Percentiles rank a stretch among this genome's conserved stretches.
These are phyloP conservation scores for Gymnoscopelus microlampas DNA, from an alignment of 2,797 vertebrate genomes.

Conservation along the genomic window DNA sequence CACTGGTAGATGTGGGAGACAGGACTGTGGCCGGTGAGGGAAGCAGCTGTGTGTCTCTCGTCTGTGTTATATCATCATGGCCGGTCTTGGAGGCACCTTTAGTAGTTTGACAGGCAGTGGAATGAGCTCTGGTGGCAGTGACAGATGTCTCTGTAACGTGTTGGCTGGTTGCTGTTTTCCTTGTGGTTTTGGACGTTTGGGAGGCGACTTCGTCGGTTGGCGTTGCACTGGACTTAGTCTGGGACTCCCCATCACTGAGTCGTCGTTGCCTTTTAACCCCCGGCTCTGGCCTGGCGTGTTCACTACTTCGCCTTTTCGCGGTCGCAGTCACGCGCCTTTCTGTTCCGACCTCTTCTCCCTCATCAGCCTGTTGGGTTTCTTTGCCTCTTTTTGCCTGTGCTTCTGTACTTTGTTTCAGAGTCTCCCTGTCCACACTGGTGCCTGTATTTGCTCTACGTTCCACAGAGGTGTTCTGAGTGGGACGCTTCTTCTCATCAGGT, in stretches of 20 bases:
- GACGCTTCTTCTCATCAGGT: too few relatives aligned
- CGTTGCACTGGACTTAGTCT: neutral
- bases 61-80: neutral
- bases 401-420: neutral
- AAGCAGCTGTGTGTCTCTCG: neutral
- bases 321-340: neutral
- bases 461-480: too few relatives aligned
- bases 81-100: neutral
- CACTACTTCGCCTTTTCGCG: neutral
- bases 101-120: neutral
- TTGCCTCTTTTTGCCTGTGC: neutral
- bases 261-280: constrained; percentile 19
- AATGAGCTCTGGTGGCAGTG: neutral
- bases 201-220: neutral
- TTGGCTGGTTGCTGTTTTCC: neutral
- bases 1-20: neutral
- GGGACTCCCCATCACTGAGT: neutral
- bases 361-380: neutral
- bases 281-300: neutral
- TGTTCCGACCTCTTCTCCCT: neutral
- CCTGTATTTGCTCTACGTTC: neutral
- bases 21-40: neutral
- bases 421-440: neutral
- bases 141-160: neutral
- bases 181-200: neutral